These are phyloP conservation scores for Pampusana beccarii DNA, from an alignment of 2,113 vertebrate species.

Conservation along the genomic window DNA sequence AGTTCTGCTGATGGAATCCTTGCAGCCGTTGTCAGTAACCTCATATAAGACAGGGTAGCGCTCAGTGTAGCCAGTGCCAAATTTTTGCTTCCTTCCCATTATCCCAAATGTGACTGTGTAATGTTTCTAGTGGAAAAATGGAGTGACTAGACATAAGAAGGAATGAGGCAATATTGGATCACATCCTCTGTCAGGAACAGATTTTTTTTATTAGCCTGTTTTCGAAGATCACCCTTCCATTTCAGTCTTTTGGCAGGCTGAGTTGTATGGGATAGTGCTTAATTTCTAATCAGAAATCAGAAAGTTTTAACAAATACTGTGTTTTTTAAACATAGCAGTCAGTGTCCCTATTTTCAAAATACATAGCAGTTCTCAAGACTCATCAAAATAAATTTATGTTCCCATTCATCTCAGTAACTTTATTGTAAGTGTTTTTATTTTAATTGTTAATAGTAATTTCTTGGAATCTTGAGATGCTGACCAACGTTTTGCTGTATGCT, in stretches of 20 bases:
- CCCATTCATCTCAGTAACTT: neutral
- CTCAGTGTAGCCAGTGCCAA: neutral
- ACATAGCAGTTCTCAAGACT: neutral
- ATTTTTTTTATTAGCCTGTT: neutral
- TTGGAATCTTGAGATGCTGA: neutral
- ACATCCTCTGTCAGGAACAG: neutral
- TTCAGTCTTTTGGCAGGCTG: neutral
- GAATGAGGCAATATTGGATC: neutral
- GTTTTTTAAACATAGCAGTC: neutral
- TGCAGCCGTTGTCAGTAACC: neutral
- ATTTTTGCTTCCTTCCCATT: neutral
- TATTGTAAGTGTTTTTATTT: neutral
- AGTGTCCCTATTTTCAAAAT: neutral
- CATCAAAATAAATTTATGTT: neutral
- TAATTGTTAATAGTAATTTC: neutral
- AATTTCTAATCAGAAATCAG: neutral
- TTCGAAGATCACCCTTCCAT: neutral
- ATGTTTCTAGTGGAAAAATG: neutral
- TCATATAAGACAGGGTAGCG: neutral
- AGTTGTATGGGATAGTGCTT: neutral
- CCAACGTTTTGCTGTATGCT: neutral
- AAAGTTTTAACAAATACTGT: neutral
- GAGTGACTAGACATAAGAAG: neutral
- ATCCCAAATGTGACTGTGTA: neutral
- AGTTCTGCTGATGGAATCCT: neutral